Conservation (phyloP, 1,140 invertebrate genomes). For the Rhysida immarginata region DNA sequence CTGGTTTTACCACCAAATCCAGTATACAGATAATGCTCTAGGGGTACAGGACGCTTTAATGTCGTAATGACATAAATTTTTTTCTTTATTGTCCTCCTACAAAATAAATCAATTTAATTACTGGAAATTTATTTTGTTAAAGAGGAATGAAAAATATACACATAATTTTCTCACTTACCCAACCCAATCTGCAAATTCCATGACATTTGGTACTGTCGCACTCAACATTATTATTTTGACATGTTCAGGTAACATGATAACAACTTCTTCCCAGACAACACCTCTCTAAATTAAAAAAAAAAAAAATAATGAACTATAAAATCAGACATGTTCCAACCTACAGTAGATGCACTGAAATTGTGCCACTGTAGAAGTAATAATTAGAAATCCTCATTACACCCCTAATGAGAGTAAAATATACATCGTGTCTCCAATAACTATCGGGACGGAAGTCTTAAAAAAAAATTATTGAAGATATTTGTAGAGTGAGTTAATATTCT, state of each 20-base stretch:
- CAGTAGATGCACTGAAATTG: no score
- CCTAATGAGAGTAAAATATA: no score
- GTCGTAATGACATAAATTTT: conserved; percentile 94
- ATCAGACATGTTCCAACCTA: no score
- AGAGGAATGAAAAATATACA: background rate
- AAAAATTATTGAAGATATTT: no score
- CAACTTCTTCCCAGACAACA: conserved; percentile 98
- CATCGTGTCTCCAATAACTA: no score
- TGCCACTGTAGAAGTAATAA: no score
- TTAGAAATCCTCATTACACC: no score
- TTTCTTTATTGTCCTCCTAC: conserved; percentile 60
- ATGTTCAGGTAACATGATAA: conserved; percentile 86
- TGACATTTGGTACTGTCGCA: conserved; percentile 93
- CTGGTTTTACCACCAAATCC: conserved; percentile 64
- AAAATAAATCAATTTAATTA: conserved; percentile 12
- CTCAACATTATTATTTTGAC: conserved; percentile 94
- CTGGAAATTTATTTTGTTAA: conserved; percentile 11
- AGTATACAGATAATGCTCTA: conserved; percentile 86
- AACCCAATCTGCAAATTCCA: conserved; percentile 95
- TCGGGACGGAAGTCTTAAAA: no score
- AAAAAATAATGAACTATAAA: no score
- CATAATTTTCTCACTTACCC: conserved; percentile 38
- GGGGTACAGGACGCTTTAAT: conserved; percentile 78
- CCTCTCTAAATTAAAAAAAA: conserved; percentile 48
- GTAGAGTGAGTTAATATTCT: no score